These are phyloP conservation scores for Apogon talboti DNA, from an alignment of 2,797 vertebrate species.

Conservation along the genomic window DNA sequence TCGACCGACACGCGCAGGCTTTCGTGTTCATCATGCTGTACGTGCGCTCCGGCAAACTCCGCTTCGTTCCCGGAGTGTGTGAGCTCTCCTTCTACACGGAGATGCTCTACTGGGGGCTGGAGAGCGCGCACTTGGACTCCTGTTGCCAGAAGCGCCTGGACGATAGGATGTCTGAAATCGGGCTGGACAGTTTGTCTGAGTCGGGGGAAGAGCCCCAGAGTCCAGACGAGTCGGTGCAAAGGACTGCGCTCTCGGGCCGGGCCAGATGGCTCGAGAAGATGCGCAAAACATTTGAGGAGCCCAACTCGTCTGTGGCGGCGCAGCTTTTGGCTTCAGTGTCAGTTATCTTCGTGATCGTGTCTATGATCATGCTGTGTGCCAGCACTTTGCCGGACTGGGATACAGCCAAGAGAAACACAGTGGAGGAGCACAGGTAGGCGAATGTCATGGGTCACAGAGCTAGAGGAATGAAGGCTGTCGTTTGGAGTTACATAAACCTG, in stretches of 20 bases:
- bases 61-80: constrained; percentile 96
- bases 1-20: constrained; percentile 97
- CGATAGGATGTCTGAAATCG: constrained; percentile 95
- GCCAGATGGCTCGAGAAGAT: constrained; percentile 92
- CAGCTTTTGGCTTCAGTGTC: constrained; percentile 95
- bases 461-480: background rate
- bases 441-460: constrained; percentile 35
- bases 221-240: constrained; percentile 49
- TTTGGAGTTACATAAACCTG: too few relatives aligned
- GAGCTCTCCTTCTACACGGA: constrained; percentile 98
- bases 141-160: constrained; percentile 98
- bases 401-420: constrained; percentile 91
- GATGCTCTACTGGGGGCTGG: constrained; percentile 98
- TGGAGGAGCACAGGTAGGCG: constrained; percentile 98
- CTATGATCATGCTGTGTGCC: constrained; percentile 96
- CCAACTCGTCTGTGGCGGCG: constrained; percentile 92
- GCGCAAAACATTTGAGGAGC: constrained; percentile 95
- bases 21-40: constrained; percentile 98
- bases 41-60: constrained; percentile 95
- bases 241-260: constrained; percentile 73
- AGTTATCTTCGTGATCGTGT: constrained; percentile 95
- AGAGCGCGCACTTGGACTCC: constrained; percentile 94
- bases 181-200: constrained; percentile 88
- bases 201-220: constrained; percentile 77
- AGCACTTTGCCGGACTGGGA: constrained; percentile 98